Base-by-base conservation (phyloP, 2,888 invertebrate genomes). In the Acheta domesticus region DNA sequence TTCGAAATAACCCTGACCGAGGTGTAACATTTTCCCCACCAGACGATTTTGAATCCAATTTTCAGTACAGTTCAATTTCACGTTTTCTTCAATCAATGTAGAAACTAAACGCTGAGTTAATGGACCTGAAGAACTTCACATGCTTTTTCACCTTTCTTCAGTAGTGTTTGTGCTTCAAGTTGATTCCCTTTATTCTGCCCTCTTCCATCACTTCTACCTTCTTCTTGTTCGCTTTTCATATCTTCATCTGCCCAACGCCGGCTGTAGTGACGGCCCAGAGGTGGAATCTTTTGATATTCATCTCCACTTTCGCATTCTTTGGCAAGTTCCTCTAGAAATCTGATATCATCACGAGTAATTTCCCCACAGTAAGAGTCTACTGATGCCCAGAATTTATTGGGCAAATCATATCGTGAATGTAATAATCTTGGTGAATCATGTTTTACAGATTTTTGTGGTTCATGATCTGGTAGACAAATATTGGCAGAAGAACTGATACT, bases 341-440 rank as follows among this genome's bases (percentile, higher is more conserved):
- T 93, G 36, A 96, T 90, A 86, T 97, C 96, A 85, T 97, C 97
- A 81, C 92, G 90, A 82, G 93, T 94, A 75, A 98, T 92, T 79
- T 96, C 95, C 81, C 94, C 92, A 87, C 97, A 97, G 85, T 96
- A 98, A 0, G 96, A 95, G 86, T 98, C 97, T 1, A 98, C 94
- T 2, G 95, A 96, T 73, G 94, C 91, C 98, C 98, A 98, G 88
- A 98, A 98, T 86, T 96, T 95, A 85, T 96, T 96, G 14, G 97
- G 95, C 79, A 94, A 94, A 87, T 98, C 97, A 86, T 97, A 97
- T 87, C 95, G 96, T 21, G 94, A 94, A 80, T 94, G 86, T 48
- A 92, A 87, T 79, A 93, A 87, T 85, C 94, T 93, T 2, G 91
- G 91, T 77, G 91, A 87, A 83, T 93, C 93, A 77, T 92, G 88